A percentile compares a stretch with the other conserved stretches of the same genome.
Evolutionary conservation across 1,140 invertebrate species (phyloP).

Genomic region (Periplaneta americana): DNA sequence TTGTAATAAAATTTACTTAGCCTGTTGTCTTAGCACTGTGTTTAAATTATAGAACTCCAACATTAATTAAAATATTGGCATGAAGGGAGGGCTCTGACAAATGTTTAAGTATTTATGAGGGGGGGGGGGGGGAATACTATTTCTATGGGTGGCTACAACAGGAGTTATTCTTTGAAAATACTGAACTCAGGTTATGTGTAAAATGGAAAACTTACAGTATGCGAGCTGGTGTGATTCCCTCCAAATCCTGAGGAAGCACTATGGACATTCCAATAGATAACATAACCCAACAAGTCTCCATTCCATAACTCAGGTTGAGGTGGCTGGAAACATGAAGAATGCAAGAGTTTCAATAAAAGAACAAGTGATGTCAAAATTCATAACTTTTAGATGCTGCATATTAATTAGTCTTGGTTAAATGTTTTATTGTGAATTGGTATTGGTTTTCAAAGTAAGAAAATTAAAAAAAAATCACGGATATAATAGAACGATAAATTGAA

Average conservation of each 20-base stretch:
- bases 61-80: too few species aligned
- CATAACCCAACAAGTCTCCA: constrained; percentile 56
- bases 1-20: too few species aligned
- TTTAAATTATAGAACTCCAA: too few species aligned
- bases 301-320: constrained; percentile 49
- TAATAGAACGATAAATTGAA: too few species aligned
- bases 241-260: neutral
- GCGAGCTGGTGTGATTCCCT: neutral
- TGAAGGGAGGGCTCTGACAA: too few species aligned
- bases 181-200: too few species aligned
- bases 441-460: neutral
- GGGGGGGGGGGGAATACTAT: too few species aligned
- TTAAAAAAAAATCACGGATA: too few species aligned
- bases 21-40: too few species aligned
- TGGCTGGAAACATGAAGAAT: constrained; percentile 32
- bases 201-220: constrained; percentile 7
- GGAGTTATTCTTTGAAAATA: too few species aligned
- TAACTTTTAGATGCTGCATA: neutral
- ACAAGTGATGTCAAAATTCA: neutral
- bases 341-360: neutral
- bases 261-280: constrained; percentile 36
- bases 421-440: neutral
- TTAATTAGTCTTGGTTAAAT: neutral
- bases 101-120: too few species aligned
- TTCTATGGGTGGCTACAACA: too few species aligned